A percentile compares a stretch with the other conserved stretches of the same genome.
phyloP scores from a whole-genome alignment of 2,797 vertebrate species.

The Crypturellus tataupa region DNA sequence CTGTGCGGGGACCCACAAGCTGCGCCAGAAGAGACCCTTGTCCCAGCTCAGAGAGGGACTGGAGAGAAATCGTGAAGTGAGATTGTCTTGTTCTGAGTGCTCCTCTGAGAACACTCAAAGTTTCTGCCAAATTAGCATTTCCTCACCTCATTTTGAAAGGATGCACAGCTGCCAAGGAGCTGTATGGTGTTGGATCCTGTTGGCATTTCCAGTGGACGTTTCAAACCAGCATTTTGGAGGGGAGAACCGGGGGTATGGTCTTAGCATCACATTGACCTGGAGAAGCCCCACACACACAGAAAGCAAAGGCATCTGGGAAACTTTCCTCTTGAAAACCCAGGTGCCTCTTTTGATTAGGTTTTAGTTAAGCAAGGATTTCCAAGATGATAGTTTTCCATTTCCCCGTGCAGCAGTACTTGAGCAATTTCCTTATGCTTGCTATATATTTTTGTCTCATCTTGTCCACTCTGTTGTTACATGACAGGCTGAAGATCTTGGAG shows the following conservation, averaged over 20 bases:
- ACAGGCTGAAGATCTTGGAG: neutral
- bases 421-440: neutral
- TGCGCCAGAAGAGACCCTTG: neutral
- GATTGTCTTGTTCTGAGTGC: neutral
- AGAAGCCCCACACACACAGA: neutral
- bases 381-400: neutral
- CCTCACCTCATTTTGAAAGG: neutral
- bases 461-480: neutral
- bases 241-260: rapidly evolving
- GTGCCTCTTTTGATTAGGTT: neutral
- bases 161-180: rapidly evolving
- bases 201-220: neutral
- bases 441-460: neutral
- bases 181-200: neutral
- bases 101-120: neutral
- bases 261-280: neutral
- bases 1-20: neutral
- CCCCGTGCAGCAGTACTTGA: neutral
- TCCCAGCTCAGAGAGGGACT: neutral
- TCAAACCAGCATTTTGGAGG: rapidly evolving
- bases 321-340: neutral
- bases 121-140: neutral
- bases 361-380: neutral
- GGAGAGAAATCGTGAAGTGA: rapidly evolving
- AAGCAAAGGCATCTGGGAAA: neutral